Percentiles rank a stretch among this genome's conserved stretches.
phyloP scores from a whole-genome alignment of 2,888 invertebrate genomes.

The Adineta ricciae region DNA sequence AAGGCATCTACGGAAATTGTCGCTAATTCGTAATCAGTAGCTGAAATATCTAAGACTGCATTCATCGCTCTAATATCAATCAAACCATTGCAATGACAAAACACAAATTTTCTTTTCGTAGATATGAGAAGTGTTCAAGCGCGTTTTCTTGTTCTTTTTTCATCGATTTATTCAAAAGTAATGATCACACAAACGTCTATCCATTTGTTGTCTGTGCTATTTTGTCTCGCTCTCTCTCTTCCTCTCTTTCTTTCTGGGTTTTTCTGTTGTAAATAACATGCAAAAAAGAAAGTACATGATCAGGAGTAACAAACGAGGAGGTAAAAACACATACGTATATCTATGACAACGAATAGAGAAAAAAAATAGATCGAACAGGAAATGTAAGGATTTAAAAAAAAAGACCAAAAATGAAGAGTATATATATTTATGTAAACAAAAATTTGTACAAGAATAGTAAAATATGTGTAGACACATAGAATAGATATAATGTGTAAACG shows the following conservation, averaged over 20 bases:
- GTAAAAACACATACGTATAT: neutral
- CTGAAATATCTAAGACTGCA: neutral
- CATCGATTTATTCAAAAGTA: neutral
- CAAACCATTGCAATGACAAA: neutral
- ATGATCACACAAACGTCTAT: neutral
- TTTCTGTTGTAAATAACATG: neutral
- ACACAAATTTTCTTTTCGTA: too few relatives aligned
- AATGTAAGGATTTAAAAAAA: neutral
- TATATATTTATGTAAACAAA: neutral
- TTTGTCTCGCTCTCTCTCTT: neutral
- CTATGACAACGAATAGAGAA: neutral
- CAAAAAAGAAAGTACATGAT: neutral
- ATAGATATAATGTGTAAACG: neutral
- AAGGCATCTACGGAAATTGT: neutral
- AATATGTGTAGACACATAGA: neutral
- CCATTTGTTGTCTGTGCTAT: neutral
- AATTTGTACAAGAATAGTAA: neutral
- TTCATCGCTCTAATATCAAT: neutral
- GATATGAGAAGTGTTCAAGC: too few relatives aligned
- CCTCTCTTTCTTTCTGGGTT: too few relatives aligned
- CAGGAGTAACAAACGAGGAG: neutral
- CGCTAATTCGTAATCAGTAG: neutral
- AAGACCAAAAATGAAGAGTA: neutral
- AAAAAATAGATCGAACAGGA: neutral
- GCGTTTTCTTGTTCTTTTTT: neutral